Evolutionary conservation across 2,113 vertebrate species (phyloP).

Genomic region (Montifringilla adamsi): DNA sequence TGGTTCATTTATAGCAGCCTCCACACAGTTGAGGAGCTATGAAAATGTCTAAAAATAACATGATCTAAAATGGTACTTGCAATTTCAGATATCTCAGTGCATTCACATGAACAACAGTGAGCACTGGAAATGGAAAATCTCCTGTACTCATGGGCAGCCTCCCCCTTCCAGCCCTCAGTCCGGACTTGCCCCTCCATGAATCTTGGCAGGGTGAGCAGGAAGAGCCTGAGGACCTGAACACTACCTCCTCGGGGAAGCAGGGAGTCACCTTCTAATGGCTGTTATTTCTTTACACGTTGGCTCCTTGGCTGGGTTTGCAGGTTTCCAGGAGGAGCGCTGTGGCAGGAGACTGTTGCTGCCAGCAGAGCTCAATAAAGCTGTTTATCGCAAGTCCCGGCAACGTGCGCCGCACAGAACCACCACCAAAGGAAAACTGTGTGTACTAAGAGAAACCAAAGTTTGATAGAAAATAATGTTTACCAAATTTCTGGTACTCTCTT

Average conservation of each 20-base stretch:
- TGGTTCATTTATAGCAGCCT: background rate
- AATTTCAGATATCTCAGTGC: background rate
- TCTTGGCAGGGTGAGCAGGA: background rate
- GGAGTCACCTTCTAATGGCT: background rate
- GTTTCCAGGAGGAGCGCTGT: background rate
- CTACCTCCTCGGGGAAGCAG: background rate
- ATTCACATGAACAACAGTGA: background rate
- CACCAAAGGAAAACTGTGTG: background rate
- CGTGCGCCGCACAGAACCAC: background rate
- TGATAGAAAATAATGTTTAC: background rate
- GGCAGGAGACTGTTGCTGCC: background rate
- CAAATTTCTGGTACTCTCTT: background rate
- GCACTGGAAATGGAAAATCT: background rate
- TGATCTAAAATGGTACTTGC: background rate
- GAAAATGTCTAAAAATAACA: constrained; percentile 8
- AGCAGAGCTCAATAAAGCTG: background rate
- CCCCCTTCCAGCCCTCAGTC: background rate
- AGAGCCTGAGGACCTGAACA: background rate
- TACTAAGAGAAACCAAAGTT: background rate
- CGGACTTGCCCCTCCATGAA: background rate
- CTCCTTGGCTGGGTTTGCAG: background rate
- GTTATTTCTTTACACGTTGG: background rate
- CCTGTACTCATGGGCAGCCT: background rate
- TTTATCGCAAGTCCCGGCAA: background rate
- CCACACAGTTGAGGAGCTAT: background rate